Evolutionary conservation across 2,113 vertebrate genomes (phyloP).

Genomic region (Strix uralensis): DNA sequence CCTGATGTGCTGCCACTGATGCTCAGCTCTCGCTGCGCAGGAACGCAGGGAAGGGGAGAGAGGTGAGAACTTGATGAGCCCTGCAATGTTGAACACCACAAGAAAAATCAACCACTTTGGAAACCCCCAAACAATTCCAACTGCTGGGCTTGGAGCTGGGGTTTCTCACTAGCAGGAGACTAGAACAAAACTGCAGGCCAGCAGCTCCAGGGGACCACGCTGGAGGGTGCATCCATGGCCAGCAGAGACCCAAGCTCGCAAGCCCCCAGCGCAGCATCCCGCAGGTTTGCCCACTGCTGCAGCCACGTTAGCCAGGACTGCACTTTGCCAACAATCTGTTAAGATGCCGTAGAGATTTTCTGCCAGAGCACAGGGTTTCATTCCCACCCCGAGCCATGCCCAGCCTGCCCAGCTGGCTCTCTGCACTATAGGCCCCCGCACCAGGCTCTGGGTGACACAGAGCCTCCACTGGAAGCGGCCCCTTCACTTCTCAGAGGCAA

Average conservation of each 20-base stretch:
- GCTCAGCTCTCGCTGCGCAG: slow-evolving; percentile 33
- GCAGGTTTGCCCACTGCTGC: background rate
- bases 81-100: background rate
- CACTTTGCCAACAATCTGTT: background rate
- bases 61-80: background rate
- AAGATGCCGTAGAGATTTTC: background rate
- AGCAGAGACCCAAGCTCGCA: background rate
- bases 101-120: background rate
- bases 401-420: background rate
- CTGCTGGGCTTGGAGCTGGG: background rate
- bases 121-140: background rate
- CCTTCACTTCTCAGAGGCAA: background rate
- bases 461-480: background rate
- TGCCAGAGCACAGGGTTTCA: background rate
- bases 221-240: background rate
- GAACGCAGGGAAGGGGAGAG: background rate
- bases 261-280: rapidly evolving
- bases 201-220: background rate
- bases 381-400: no score
- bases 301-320: background rate
- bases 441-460: background rate
- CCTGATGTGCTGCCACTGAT: slow-evolving; percentile 45
- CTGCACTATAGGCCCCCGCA: background rate
- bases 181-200: background rate
- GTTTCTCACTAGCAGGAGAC: rapidly evolving